Evolutionary conservation across 2,888 invertebrate genomes (phyloP), one percentile per base, ranked within the genome.

Genomic region (Drosophila koepferae): DNA sequence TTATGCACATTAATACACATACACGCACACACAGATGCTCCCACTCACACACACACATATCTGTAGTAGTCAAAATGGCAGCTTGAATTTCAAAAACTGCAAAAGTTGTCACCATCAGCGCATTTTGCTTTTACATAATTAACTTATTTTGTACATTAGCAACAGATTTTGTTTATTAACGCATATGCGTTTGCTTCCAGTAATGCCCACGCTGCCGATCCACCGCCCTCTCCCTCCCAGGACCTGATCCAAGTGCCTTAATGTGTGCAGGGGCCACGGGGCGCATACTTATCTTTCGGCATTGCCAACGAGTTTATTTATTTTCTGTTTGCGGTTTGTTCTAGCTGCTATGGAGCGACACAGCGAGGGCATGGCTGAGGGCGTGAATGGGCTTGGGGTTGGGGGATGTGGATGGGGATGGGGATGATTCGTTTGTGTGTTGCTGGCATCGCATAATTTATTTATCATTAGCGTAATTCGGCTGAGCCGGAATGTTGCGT

Each of bases 91-190:
- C 56, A 62, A 72, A 72, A 72, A 74, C 74, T 77, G 75, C 70
- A 77, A 74, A 86, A 76, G 79, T 80, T 86, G 81, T 76, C 81
- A 66, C 68, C 83, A 75, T 68, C 72, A 72, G 38, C 53, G 41
- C 82, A 88, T 83, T 89, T 81, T 60, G 71, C 62, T 61, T 72
- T 63, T 48, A 68, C 87, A 86, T 84, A 85, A 85, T 85, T 85
- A 85, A 86, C 87, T 85, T 89, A 85, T 86, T 79, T 82, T 82
- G 80, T 89, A 84, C 89, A 89, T 86, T 89, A 86, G 89, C 87
- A 84, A 87, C 89, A 86, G 87, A 86, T 86, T 86, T 86, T 86
- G 77, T 84, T 86, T 87, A 86, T 89, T 89, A 89, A 86, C 89
- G 89, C 74, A 59, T 77, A 66, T 81, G 79, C 82, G 82, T 65